These are phyloP conservation scores for Hanleya hanleyi DNA, from an alignment of 2,888 invertebrate genomes.

Conservation along the genomic window DNA sequence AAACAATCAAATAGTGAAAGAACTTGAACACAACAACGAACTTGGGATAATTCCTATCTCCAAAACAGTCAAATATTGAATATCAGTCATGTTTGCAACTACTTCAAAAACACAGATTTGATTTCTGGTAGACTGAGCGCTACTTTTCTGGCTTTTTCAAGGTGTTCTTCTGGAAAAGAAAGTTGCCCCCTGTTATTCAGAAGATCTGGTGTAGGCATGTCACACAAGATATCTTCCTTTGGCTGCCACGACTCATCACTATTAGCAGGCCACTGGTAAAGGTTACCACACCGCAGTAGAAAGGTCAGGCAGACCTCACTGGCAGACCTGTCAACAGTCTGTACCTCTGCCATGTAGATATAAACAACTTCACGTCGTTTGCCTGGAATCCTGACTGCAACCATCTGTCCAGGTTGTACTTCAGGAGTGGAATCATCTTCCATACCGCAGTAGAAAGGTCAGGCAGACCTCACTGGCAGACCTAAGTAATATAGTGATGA, in stretches of 20 bases:
- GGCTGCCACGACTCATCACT: background rate
- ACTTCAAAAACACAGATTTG: background rate
- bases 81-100: background rate
- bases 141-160: background rate
- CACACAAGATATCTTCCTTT: background rate
- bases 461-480: background rate
- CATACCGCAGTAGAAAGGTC: background rate
- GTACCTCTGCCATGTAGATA: background rate
- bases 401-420: background rate
- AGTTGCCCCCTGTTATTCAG: background rate
- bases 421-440: background rate
- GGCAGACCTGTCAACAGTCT: background rate
- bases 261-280: constrained; percentile 2
- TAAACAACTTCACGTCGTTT: background rate
- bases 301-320: background rate
- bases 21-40: too few species aligned
- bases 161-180: constrained; percentile 2
- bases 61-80: too few species aligned
- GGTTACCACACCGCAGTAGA: background rate
- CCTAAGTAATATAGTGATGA: too few species aligned
- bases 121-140: background rate
- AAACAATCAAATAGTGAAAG: too few species aligned
- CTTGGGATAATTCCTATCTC: too few species aligned
- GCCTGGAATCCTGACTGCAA: constrained; percentile 4
- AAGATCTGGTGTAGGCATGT: background rate